phyloP scores from a whole-genome alignment of 1,140 invertebrate genomes.

The Drosophila lacteicornis region DNA sequence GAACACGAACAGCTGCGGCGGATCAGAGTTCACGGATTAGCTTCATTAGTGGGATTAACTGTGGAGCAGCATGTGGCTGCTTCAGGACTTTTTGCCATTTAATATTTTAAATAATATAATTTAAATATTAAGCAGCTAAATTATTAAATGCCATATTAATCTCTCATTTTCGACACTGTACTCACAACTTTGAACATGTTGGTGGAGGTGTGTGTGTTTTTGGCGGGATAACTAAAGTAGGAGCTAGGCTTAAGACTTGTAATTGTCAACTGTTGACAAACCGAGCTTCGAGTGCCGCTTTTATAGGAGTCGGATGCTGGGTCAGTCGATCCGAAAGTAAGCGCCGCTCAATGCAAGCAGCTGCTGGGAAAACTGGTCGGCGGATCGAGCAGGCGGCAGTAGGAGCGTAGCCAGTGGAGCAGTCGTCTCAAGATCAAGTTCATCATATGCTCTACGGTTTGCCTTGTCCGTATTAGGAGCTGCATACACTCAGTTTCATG shows the following conservation, averaged over 20 bases:
- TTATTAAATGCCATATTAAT: no score
- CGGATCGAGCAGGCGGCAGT: constrained; percentile 25
- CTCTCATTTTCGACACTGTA: constrained; percentile 12
- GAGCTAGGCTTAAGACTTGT: constrained; percentile 52
- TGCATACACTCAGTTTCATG: constrained; percentile 48
- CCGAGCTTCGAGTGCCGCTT: constrained; percentile 41
- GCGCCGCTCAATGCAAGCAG: constrained; percentile 73
- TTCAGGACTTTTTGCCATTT: no score
- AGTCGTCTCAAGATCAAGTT: constrained; percentile 79
- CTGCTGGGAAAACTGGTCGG: constrained; percentile 71
- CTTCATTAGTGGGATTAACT: constrained; percentile 15
- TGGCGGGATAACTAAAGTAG: constrained; percentile 13
- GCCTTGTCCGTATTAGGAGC: constrained; percentile 73
- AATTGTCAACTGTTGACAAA: constrained; percentile 74
- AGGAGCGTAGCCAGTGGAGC: constrained; percentile 33
- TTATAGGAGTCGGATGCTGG: constrained; percentile 53
- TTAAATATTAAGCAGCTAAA: no score
- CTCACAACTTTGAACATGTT: constrained; percentile 81
- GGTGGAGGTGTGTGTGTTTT: constrained; percentile 10
- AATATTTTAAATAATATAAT: no score
- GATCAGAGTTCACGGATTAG: constrained; percentile 32
- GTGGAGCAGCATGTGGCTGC: constrained; percentile 5
- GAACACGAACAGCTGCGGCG: constrained; percentile 64
- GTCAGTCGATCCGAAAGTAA: constrained; percentile 63
- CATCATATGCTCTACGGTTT: constrained; percentile 57